phyloP scores from a whole-genome alignment of 2,888 invertebrate species.

The Tupiocoris notatus region DNA sequence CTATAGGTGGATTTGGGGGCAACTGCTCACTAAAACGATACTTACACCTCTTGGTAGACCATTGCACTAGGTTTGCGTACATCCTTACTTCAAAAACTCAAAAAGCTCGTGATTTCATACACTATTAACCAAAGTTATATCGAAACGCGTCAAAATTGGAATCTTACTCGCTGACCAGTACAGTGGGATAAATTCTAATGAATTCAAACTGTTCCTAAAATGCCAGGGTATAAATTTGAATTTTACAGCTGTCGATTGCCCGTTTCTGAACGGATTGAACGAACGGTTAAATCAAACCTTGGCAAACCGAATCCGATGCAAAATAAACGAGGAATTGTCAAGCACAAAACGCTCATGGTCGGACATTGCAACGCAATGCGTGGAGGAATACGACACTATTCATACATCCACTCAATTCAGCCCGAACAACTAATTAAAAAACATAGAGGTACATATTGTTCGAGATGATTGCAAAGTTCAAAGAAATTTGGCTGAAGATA shows the following conservation, averaged over 20 bases:
- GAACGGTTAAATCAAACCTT: too few relatives aligned
- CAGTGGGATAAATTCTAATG: conserved; percentile 16
- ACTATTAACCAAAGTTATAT: conserved; percentile 22
- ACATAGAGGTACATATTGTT: neutral
- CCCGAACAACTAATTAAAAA: conserved; percentile 13
- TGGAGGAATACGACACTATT: conserved; percentile 9
- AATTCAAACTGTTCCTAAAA: conserved; percentile 9
- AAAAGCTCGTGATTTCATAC: conserved; percentile 50
- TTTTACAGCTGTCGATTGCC: too few relatives aligned
- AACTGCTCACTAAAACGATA: conserved; percentile 50
- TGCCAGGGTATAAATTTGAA: neutral
- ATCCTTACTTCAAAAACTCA: conserved; percentile 50
- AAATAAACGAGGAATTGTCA: neutral
- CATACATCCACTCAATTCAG: conserved; percentile 20
- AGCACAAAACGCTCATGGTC: conserved; percentile 5
- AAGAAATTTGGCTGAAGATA: conserved; percentile 42
- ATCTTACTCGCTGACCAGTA: conserved; percentile 15
- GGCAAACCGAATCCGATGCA: neutral
- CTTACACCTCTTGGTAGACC: conserved; percentile 50
- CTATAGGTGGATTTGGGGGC: conserved; percentile 51
- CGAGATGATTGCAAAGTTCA: neutral
- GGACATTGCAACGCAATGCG: conserved; percentile 8
- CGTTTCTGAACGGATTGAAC: too few relatives aligned
- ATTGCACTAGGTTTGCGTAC: conserved; percentile 50
- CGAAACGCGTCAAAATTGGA: conserved; percentile 12